Percentiles rank a stretch among this genome's conserved stretches.
phyloP scores from a whole-genome alignment of 2,888 invertebrate genomes.

The Drosophila neotestacea region DNA sequence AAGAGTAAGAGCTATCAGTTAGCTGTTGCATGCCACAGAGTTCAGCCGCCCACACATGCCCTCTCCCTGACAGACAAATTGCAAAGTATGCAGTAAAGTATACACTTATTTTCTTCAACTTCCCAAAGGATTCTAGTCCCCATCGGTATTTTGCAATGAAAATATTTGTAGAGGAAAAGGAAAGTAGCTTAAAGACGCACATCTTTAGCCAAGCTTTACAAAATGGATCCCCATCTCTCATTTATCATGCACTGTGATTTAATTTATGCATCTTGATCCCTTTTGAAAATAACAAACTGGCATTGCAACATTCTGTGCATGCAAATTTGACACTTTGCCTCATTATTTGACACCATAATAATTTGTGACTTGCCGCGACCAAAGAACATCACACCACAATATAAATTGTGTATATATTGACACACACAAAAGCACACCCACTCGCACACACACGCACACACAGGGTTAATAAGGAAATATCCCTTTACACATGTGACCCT shows the following conservation, averaged over 20 bases:
- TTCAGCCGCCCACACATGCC: slow-evolving; percentile 20
- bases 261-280: slow-evolving; percentile 72
- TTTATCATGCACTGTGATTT: slow-evolving; percentile 59
- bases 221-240: slow-evolving; percentile 24
- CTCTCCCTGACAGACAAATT: slow-evolving; percentile 27
- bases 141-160: slow-evolving; percentile 60
- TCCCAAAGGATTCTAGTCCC: slow-evolving; percentile 10
- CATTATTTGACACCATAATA: slow-evolving; percentile 79
- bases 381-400: slow-evolving; percentile 36
- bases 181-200: slow-evolving; percentile 1
- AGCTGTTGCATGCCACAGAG: slow-evolving; percentile 31
- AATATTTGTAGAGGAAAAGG: slow-evolving; percentile 37
- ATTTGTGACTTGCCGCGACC: slow-evolving; percentile 49
- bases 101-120: slow-evolving; percentile 46
- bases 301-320: slow-evolving; percentile 63
- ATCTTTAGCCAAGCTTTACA: slow-evolving; percentile 25
- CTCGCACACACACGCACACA: neutral
- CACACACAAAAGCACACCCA: slow-evolving; percentile 4
- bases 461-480: slow-evolving; percentile 81
- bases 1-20: slow-evolving; percentile 28
- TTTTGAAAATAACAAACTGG: slow-evolving; percentile 61
- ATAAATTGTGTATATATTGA: slow-evolving; percentile 24
- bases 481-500: slow-evolving; percentile 81
- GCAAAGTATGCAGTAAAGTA: slow-evolving; percentile 44
- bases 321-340: slow-evolving; percentile 80